A percentile compares a stretch with the other conserved stretches of the same genome.
Conservation (phyloP, 2,797 vertebrate species). For the Syndactyla subalaris region DNA sequence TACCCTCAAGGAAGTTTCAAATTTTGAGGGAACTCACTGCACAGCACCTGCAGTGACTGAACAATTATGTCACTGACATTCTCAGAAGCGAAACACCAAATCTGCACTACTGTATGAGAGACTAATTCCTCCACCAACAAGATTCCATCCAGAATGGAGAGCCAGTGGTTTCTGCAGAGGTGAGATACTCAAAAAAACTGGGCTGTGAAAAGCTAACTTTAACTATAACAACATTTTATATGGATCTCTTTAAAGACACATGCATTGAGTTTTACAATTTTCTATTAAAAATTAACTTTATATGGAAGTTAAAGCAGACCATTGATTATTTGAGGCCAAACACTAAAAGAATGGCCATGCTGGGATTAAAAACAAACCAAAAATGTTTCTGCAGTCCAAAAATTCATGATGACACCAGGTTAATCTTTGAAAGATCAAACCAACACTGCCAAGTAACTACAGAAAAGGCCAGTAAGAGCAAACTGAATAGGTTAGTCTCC, state of each 20-base stretch:
- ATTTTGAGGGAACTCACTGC: not conserved
- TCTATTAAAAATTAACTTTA: not conserved
- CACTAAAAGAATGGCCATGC: not conserved
- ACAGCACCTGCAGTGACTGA: not conserved
- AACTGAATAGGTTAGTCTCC: not conserved
- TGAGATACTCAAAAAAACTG: not conserved
- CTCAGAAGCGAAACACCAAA: not conserved
- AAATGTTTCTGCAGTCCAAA: not conserved
- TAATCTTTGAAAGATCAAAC: conserved; percentile 4
- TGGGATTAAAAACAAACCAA: not conserved
- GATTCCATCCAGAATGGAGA: not conserved
- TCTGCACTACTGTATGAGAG: not conserved
- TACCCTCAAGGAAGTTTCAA: not conserved
- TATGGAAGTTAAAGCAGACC: not conserved
- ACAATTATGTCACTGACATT: not conserved
- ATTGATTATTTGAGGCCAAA: not conserved
- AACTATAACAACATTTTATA: not conserved
- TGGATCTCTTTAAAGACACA: not conserved
- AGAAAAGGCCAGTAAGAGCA: not conserved
- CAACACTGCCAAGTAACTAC: not conserved
- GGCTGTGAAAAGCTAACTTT: not conserved
- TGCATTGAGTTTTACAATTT: not conserved
- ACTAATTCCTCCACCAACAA: not conserved
- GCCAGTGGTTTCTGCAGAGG: not conserved
- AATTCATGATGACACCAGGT: not conserved